Conservation (phyloP, 2,113 vertebrate genomes). For the Tautogolabrus adspersus region DNA sequence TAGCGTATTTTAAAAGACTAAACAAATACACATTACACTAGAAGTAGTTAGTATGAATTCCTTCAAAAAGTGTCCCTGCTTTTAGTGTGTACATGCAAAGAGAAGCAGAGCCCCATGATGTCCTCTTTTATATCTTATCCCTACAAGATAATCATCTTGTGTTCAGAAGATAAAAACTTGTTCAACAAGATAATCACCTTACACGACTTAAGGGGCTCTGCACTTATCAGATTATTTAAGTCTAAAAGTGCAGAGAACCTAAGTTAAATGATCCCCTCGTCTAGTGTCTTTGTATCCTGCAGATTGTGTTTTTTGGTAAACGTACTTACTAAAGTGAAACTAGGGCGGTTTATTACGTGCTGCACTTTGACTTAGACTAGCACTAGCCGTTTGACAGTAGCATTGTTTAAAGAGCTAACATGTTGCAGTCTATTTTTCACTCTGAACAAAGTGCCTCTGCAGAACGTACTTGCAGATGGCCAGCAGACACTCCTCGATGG, state of each 20-base stretch:
- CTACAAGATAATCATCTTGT: not conserved
- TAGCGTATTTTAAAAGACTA: too few relatives aligned
- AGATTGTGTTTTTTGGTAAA: not conserved
- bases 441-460: too few relatives aligned
- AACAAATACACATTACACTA: too few relatives aligned
- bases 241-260: not conserved
- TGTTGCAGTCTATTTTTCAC: not conserved
- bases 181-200: not conserved
- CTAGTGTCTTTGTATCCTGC: not conserved
- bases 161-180: not conserved
- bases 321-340: not conserved
- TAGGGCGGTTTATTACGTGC: not conserved
- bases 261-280: not conserved
- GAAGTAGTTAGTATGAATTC: too few relatives aligned
- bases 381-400: not conserved
- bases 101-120: too few relatives aligned
- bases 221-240: not conserved
- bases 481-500: conserved; percentile 95
- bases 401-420: not conserved
- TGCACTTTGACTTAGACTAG: not conserved
- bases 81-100: too few relatives aligned
- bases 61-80: too few relatives aligned
- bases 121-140: too few relatives aligned
- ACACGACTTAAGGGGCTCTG: not conserved
- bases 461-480: conserved; percentile 93